Conservation (phyloP, 2,797 vertebrate species). For the Apogon hyalosoma region DNA sequence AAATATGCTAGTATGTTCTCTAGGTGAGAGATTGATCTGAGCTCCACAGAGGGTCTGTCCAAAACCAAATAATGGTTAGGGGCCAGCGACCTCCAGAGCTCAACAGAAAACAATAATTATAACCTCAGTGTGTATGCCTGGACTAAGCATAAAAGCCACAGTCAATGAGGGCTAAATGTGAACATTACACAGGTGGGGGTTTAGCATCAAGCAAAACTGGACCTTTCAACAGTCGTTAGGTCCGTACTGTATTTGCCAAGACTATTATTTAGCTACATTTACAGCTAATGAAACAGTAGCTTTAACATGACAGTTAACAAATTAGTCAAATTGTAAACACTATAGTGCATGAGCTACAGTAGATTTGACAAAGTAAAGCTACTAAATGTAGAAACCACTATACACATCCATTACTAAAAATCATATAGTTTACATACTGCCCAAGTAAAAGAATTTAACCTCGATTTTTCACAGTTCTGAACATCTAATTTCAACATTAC, state of each 20-base stretch:
- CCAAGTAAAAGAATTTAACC: too few relatives aligned
- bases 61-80: constrained; percentile 88
- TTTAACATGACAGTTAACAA: too few relatives aligned
- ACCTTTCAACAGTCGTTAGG: constrained; percentile 37
- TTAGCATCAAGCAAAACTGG: constrained; percentile 17
- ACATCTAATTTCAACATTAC: too few relatives aligned
- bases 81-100: constrained; percentile 83
- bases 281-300: not conserved
- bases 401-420: too few relatives aligned
- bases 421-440: too few relatives aligned
- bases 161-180: constrained; percentile 65
- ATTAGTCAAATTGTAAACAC: too few relatives aligned
- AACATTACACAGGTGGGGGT: constrained; percentile 53
- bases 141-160: constrained; percentile 75
- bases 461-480: too few relatives aligned
- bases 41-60: constrained; percentile 80
- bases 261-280: not conserved
- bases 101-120: constrained; percentile 85
- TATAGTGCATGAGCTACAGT: too few relatives aligned
- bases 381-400: too few relatives aligned
- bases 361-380: too few relatives aligned
- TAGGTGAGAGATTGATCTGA: constrained; percentile 86
- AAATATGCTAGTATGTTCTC: constrained; percentile 85
- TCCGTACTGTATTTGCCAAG: not conserved
- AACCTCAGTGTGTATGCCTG: constrained; percentile 64